A percentile compares a stretch with the other conserved stretches of the same genome.
phyloP scores from a whole-genome alignment of 2,797 vertebrate genomes.

The Serranus cabrilla region DNA sequence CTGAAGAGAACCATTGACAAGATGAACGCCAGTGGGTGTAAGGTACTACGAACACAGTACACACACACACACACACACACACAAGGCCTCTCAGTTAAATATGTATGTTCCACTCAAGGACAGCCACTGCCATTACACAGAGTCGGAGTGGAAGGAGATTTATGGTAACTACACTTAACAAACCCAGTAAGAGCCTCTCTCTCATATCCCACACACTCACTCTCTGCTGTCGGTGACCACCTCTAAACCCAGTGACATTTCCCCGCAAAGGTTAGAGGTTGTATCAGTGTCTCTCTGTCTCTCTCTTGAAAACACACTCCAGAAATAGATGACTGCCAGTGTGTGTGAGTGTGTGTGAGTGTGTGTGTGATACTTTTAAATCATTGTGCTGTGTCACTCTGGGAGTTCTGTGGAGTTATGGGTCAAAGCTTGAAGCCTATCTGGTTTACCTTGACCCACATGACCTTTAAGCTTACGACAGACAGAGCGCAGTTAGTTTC shows the following conservation, averaged over 20 bases:
- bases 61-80: slow-evolving; percentile 19
- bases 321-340: slow-evolving; percentile 69
- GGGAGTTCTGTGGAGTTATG: slow-evolving; percentile 37
- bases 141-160: background rate
- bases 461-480: slow-evolving; percentile 6
- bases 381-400: slow-evolving; percentile 70
- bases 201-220: slow-evolving; percentile 21
- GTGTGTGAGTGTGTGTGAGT: slow-evolving; percentile 5
- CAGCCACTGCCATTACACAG: background rate
- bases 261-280: slow-evolving; percentile 84
- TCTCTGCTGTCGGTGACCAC: slow-evolving; percentile 19
- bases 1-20: slow-evolving; percentile 92
- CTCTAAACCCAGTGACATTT: slow-evolving; percentile 78
- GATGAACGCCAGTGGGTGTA: slow-evolving; percentile 96
- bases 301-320: slow-evolving; percentile 46
- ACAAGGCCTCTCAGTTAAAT: slow-evolving; percentile 26
- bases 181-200: slow-evolving; percentile 7
- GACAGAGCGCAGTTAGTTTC: background rate
- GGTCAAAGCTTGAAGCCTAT: slow-evolving; percentile 37
- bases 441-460: slow-evolving; percentile 10
- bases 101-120: slow-evolving; percentile 1
- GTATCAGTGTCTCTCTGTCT: slow-evolving; percentile 74
- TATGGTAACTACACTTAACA: background rate
- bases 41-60: slow-evolving; percentile 82
- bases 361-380: slow-evolving; percentile 32